Percentiles rank a stretch among this genome's conserved stretches.
These are phyloP conservation scores for Seira ritae DNA, from an alignment of 2,888 invertebrate species.

Conservation along the genomic window DNA sequence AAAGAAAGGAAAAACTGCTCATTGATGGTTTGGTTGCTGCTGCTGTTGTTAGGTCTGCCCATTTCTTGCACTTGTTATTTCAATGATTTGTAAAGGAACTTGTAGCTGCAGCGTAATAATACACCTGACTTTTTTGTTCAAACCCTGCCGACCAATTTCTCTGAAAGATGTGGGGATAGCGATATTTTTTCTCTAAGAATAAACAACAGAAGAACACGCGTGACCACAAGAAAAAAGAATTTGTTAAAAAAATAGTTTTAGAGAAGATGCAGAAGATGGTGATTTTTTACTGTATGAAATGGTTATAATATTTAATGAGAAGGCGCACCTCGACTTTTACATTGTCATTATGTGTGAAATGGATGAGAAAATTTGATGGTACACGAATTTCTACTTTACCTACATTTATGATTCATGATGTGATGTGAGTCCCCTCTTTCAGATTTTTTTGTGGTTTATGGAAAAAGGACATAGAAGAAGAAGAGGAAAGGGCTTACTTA, in stretches of 20 bases:
- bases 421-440: neutral
- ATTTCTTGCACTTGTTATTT: conserved; percentile 54
- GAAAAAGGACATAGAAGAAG: no score
- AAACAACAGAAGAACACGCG: conserved; percentile 1
- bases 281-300: conserved; percentile 17
- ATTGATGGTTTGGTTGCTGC: conserved; percentile 25
- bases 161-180: neutral
- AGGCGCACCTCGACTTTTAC: conserved; percentile 38
- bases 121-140: conserved; percentile 23
- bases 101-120: conserved; percentile 36
- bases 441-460: neutral
- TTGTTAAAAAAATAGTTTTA: conserved; percentile 5
- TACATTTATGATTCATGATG: neutral
- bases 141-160: neutral
- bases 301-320: conserved; percentile 42
- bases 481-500: no score
- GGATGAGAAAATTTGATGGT: conserved; percentile 26
- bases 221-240: neutral
- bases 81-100: conserved; percentile 56
- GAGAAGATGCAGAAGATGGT: conserved; percentile 18
- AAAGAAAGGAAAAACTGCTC: neutral
- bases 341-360: conserved; percentile 38
- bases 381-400: conserved; percentile 25
- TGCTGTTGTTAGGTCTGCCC: conserved; percentile 42
- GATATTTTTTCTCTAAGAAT: neutral